These are phyloP conservation scores for Tetrapedia diversipes DNA, from an alignment of 2,888 invertebrate species.

Conservation along the genomic window DNA sequence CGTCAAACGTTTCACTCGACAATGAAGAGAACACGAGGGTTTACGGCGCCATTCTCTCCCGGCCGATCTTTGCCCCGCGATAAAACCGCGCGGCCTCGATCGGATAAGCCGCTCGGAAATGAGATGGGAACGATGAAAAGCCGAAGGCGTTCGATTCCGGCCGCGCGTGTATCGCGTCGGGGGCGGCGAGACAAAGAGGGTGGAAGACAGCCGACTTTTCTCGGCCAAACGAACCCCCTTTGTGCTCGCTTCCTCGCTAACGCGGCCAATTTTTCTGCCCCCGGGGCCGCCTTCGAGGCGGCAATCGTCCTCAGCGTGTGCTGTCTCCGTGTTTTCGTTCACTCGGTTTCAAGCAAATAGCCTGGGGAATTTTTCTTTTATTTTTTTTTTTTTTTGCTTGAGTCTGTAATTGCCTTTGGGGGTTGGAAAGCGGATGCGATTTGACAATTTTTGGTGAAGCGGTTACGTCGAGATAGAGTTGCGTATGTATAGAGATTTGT, in stretches of 20 bases:
- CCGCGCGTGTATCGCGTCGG: constrained; percentile 31
- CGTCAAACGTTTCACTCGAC: constrained; percentile 51
- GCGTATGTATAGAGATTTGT: too few relatives aligned
- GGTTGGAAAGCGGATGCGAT: not conserved
- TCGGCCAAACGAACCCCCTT: constrained; percentile 17
- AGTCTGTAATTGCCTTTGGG: too few relatives aligned
- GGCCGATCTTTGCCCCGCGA: constrained; percentile 44
- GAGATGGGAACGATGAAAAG: constrained; percentile 64
- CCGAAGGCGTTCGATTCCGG: constrained; percentile 57
- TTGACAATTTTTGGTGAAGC: too few relatives aligned
- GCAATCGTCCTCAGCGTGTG: not conserved
- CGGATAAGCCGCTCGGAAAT: constrained; percentile 64
- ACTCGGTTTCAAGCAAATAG: constrained; percentile 4
- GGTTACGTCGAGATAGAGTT: too few relatives aligned
- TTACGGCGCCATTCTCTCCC: constrained; percentile 58
- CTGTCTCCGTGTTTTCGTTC: not conserved
- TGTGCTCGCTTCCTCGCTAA: constrained; percentile 26
- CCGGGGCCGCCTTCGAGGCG: constrained; percentile 17
- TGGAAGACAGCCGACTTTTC: not conserved
- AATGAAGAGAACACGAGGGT: constrained; percentile 62
- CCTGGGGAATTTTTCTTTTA: not conserved
- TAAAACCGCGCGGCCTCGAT: constrained; percentile 50
- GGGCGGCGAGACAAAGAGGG: constrained; percentile 14
- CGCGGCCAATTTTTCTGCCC: constrained; percentile 30
- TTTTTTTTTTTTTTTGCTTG: too few relatives aligned